phyloP scores from a whole-genome alignment of 1,140 invertebrate species.

The Drosophila biarmipes region DNA sequence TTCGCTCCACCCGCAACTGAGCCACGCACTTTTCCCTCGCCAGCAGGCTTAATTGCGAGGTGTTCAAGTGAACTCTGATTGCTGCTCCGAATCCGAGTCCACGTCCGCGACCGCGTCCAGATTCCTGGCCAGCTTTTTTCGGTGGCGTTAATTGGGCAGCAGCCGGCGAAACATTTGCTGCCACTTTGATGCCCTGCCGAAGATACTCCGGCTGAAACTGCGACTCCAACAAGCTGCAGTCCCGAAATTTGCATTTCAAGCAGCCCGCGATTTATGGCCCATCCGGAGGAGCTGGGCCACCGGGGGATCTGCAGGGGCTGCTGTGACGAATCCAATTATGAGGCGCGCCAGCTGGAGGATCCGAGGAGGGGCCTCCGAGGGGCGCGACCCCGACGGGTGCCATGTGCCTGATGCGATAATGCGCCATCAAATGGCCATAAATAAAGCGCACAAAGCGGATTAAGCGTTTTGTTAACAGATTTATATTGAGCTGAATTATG shows the following conservation, averaged over 20 bases:
- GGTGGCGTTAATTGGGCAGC: slow-evolving; percentile 50
- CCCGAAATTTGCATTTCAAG: slow-evolving; percentile 79
- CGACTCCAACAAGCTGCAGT: slow-evolving; percentile 51
- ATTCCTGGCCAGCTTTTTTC: slow-evolving; percentile 8
- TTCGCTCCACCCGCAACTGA: slow-evolving; percentile 30
- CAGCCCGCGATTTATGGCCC: slow-evolving; percentile 77
- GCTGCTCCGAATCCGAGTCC: slow-evolving; percentile 45
- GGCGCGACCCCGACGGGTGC: slow-evolving; percentile 38
- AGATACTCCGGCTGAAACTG: slow-evolving; percentile 53
- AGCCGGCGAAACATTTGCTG: slow-evolving; percentile 68
- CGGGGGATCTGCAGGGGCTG: neutral
- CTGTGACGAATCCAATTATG: slow-evolving; percentile 82
- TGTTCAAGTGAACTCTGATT: slow-evolving; percentile 80
- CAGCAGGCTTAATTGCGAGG: slow-evolving; percentile 68
- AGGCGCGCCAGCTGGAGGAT: slow-evolving; percentile 68
- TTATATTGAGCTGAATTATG: slow-evolving; percentile 81
- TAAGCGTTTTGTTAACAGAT: slow-evolving; percentile 83
- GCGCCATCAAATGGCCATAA: slow-evolving; percentile 81
- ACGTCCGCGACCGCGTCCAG: slow-evolving; percentile 36
- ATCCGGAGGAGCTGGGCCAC: neutral
- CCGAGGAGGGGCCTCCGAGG: slow-evolving; percentile 11
- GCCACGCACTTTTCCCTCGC: slow-evolving; percentile 30
- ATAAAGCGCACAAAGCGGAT: slow-evolving; percentile 78
- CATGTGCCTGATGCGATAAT: slow-evolving; percentile 80
- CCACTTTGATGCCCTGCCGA: slow-evolving; percentile 80